These are phyloP conservation scores for Pygathrix nemaeus DNA, from an alignment of 2,113 vertebrate genomes.

Conservation along the genomic window DNA sequence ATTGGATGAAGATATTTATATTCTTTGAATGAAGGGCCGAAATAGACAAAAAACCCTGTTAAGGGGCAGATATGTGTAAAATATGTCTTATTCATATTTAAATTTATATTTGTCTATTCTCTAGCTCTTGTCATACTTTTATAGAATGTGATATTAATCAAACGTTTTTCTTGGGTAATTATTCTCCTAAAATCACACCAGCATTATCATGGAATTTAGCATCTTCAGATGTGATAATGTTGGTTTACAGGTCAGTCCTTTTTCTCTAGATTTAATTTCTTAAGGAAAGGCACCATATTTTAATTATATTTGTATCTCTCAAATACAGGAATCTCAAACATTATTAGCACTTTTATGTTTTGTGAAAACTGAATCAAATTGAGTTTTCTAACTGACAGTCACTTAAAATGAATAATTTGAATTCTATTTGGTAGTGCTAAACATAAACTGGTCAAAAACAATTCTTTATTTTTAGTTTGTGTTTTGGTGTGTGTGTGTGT, in stretches of 20 bases:
- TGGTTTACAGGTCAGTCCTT: not conserved
- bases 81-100: not conserved
- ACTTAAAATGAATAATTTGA: not conserved
- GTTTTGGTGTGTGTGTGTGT: not conserved
- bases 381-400: constrained; percentile 5
- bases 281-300: not conserved
- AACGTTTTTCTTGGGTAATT: not conserved
- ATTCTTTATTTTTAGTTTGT: not conserved
- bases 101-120: not conserved
- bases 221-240: not conserved
- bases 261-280: not conserved
- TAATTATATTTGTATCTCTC: not conserved
- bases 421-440: not conserved
- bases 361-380: not conserved
- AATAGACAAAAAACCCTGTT: not conserved
- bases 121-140: not conserved
- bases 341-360: not conserved
- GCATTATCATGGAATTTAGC: not conserved
- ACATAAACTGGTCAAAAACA: not conserved
- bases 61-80: not conserved
- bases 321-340: not conserved
- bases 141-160: not conserved
- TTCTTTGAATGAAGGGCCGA: not conserved
- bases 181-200: not conserved
- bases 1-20: not conserved